Percentiles rank a stretch among this genome's conserved stretches.
phyloP scores from a whole-genome alignment of 1,140 invertebrate species.

The Meloidogyne chitwoodi region DNA sequence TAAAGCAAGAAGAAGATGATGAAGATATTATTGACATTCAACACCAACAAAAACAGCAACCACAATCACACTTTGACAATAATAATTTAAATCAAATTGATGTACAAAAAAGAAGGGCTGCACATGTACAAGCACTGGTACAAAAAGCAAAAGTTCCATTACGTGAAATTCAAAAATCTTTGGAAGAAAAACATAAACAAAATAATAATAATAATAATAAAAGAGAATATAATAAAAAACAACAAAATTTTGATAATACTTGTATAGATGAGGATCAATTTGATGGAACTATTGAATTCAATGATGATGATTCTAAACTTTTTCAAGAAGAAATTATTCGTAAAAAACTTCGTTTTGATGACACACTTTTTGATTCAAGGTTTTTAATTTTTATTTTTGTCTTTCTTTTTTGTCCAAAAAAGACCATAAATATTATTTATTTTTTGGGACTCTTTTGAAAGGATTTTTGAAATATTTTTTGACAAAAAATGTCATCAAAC shows the following conservation, averaged over 20 bases:
- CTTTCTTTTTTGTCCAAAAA: too few species aligned
- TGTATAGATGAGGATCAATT: neutral
- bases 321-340: slow-evolving; percentile 6
- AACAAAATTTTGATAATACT: neutral
- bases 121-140: neutral
- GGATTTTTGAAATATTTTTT: too few species aligned
- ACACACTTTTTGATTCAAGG: slow-evolving; percentile 16
- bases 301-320: slow-evolving; percentile 2
- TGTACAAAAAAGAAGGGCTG: neutral
- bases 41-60: neutral
- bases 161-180: slow-evolving; percentile 10
- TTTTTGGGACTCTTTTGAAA: too few species aligned
- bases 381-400: neutral
- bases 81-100: neutral
- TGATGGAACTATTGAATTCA: neutral
- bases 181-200: neutral
- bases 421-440: too few species aligned
- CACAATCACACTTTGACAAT: too few species aligned
- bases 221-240: neutral
- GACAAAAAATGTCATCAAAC: too few species aligned
- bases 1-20: slow-evolving; percentile 54
- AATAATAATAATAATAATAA: neutral
- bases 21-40: neutral
- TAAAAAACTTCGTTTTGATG: slow-evolving; percentile 19
- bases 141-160: slow-evolving; percentile 14